Evolutionary conservation across 2,797 vertebrate species (phyloP).

Genomic region (Chrosomus eos): DNA sequence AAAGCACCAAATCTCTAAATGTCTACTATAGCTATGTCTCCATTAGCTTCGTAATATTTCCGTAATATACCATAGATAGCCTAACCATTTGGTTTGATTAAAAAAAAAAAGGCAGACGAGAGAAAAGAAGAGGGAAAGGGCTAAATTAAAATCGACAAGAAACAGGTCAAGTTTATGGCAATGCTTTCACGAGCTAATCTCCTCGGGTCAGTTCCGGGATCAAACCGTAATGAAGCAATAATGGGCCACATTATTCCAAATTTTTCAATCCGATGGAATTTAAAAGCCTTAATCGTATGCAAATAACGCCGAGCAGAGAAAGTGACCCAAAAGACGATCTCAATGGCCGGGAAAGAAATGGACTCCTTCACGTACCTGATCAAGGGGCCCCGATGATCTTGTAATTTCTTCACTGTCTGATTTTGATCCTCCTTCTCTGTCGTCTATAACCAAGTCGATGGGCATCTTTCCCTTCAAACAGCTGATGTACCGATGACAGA

Average conservation of each 20-base stretch:
- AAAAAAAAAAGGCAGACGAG: slow-evolving; percentile 47
- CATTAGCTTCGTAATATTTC: slow-evolving; percentile 55
- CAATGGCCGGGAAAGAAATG: slow-evolving; percentile 75
- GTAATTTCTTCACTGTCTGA: slow-evolving; percentile 99
- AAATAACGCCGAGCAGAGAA: slow-evolving; percentile 90
- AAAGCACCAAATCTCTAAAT: slow-evolving; percentile 83
- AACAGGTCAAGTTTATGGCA: slow-evolving; percentile 94
- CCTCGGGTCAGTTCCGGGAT: slow-evolving; percentile 90
- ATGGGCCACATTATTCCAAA: slow-evolving; percentile 95
- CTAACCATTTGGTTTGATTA: slow-evolving; percentile 67
- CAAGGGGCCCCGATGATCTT: slow-evolving; percentile 94
- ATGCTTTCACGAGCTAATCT: slow-evolving; percentile 95
- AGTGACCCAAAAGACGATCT: slow-evolving; percentile 88
- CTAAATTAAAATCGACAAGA: slow-evolving; percentile 97
- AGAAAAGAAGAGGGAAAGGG: slow-evolving; percentile 75
- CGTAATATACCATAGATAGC: slow-evolving; percentile 66
- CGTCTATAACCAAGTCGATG: slow-evolving; percentile 99
- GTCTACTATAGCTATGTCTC: slow-evolving; percentile 66
- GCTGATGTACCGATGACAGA: slow-evolving; percentile 99
- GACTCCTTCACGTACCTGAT: slow-evolving; percentile 87
- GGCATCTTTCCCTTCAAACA: slow-evolving; percentile 99
- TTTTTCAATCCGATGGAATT: slow-evolving; percentile 94
- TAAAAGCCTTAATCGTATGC: slow-evolving; percentile 97
- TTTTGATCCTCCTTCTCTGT: slow-evolving; percentile 98
- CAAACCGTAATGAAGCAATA: slow-evolving; percentile 97